These are phyloP conservation scores for Teleogryllus occipitalis DNA, from an alignment of 1,140 invertebrate species.

Conservation along the genomic window DNA sequence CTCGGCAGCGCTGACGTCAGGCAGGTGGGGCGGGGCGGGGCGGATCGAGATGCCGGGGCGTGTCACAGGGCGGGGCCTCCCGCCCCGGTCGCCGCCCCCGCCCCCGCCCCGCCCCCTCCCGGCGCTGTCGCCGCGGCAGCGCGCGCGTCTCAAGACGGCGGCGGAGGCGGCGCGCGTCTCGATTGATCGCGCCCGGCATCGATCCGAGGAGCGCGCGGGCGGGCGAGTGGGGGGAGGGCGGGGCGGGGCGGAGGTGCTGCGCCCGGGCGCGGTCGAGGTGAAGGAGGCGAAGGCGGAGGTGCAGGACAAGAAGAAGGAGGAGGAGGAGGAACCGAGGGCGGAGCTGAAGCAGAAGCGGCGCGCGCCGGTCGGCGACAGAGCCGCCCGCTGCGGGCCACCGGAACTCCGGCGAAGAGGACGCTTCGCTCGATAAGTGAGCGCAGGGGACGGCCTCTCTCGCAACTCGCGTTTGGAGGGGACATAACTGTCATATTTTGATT, in stretches of 20 bases:
- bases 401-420: neutral
- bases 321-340: no score
- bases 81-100: no score
- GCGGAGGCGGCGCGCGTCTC: neutral
- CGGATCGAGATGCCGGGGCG: no score
- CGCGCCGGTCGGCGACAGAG: neutral
- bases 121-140: neutral
- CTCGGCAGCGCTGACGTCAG: neutral
- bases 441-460: neutral
- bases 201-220: neutral
- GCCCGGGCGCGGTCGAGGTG: neutral
- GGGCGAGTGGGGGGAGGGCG: neutral
- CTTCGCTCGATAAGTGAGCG: neutral
- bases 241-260: neutral
- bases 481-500: no score
- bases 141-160: neutral
- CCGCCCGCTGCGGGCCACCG: neutral
- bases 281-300: neutral
- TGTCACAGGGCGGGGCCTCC: neutral
- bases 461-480: neutral
- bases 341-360: neutral
- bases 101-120: no score
- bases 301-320: neutral
- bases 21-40: no score
- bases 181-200: neutral